Evolutionary conservation across 1,140 invertebrate species (phyloP).

Genomic region (Oncopodura yosiiana): DNA sequence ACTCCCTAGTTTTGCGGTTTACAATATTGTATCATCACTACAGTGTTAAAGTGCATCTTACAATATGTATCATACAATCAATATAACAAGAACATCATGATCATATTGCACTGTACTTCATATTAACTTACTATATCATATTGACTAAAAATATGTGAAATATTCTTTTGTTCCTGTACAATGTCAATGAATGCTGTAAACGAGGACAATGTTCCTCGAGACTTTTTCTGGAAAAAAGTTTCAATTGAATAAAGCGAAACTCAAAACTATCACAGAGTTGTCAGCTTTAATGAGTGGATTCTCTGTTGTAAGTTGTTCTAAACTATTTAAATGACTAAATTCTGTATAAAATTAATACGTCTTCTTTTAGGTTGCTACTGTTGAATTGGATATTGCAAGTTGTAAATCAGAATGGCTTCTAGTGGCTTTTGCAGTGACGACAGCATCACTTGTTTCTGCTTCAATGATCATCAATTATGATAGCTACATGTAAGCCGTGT

Average conservation of each 20-base stretch:
- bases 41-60: no score
- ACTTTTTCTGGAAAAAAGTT: slow-evolving; percentile 25
- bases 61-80: no score
- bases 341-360: background rate
- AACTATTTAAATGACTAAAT: no score
- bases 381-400: slow-evolving; percentile 26
- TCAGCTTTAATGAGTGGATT: slow-evolving; percentile 24
- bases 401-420: slow-evolving; percentile 11
- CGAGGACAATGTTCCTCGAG: slow-evolving; percentile 1
- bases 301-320: slow-evolving; percentile 17
- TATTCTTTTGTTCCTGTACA: no score
- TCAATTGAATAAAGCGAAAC: slow-evolving; percentile 32
- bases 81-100: no score
- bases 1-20: no score
- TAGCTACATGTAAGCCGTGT: slow-evolving; percentile 15
- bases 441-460: slow-evolving; percentile 25
- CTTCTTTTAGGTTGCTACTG: slow-evolving; percentile 30
- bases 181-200: no score
- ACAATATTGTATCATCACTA: no score
- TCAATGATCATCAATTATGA: slow-evolving; percentile 28
- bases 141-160: no score
- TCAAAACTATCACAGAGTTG: slow-evolving; percentile 32
- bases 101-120: no score
- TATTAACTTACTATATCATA: no score
- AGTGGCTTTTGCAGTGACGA: slow-evolving; percentile 25